Evolutionary conservation across 92 coral and sea anemone species (phyloP), one percentile per base, ranked within the genome.

Genomic region (Montipora capitata): DNA sequence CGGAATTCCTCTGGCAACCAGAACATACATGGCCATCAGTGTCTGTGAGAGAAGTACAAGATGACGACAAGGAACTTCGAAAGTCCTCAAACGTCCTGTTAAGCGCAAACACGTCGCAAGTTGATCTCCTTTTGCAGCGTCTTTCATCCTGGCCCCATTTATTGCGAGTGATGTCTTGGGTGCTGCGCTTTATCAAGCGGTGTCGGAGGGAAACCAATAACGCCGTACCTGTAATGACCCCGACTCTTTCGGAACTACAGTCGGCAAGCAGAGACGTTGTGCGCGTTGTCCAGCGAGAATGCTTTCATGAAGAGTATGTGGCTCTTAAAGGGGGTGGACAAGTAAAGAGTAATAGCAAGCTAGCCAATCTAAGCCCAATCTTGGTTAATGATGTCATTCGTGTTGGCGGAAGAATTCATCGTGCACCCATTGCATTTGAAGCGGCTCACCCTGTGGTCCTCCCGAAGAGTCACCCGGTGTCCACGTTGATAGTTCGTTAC

Each of bases 61-160:
- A 61, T 38, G 85, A 85, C 14, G 85, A 11, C 17, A 5, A 71
- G 93, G 79, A 67, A 73, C 85, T 5, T 39, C 52, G 2, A 79
- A 0, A 4, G 18, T 8, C 10, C 79, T 7, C 68, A 43, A 15
- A 18, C 35, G 35, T 27, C 35, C 35, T 27, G 35, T 27, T 27
- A 27, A 27, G 35, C 35, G 35, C 35, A 27, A 27, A 27, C 35
- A 27, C 1, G 35, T 27, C 35, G 0, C 35, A 27, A 27, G 35
- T 87, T 16, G 77, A 69, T 12, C 69, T 48, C 73, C 40, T 86
- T 17, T 11, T 77, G 9, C 81, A 77, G 69, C 39, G 69, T 77
- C 79, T 68, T 42, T 92, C 95, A 10, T 88, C 95, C 6, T 88
- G 93, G 95, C 78, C 90, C 27, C 77, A 42, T 10, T 77, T 92